Base-by-base conservation (phyloP, 23 tunicate species). In the Clavelina lepadiformis region DNA sequence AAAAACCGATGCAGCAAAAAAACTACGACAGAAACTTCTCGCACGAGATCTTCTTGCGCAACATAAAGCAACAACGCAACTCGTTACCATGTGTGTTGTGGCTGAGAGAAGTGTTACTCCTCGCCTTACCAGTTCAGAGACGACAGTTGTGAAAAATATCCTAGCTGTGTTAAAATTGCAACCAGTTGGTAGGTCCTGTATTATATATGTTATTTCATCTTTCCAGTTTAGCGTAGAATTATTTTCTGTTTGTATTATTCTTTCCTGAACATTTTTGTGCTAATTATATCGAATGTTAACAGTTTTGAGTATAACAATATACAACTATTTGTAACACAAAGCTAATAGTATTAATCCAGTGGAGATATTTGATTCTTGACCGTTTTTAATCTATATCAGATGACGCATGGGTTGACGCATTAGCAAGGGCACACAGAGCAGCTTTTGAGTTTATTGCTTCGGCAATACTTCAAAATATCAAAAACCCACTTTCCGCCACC, bases 381-480 rank as follows among this genome's bases (percentile, higher is more conserved):
- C n/a, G n/a, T n/a, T n/a, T n/a, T n/a, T n/a, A n/a, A n/a, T n/a
- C n/a, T n/a, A n/a, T n/a, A 25, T 7, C 57, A 66, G 78, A 72
- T 58, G 55, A 52, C 7, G 15, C 33, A 24, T 58, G 67, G 67
- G 25, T 38, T 5, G 36, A 21, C 3, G 5, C n/a, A 26, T 3
- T 72, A 3, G 3, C 25, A 3, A 18, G 28, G 20, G 60, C 62
- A 5, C 70, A 38, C 3, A 30, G 62, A 28, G 30, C 80, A 31
- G 51, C 72, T 23, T 57, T 78, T 7, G 32, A 25, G 18, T 68
- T 57, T 49, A 38, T 78, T n/a, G 58, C 67, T 34, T 33, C 54
- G 11, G 24, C 49, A 2, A 22, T 78, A 8, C 84, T 68, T 47
- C 84, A 78, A 28, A 68, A 68, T 32, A 68, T 67, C 28, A 78